Evolutionary conservation across 2,888 invertebrate genomes (phyloP).

Genomic region (Dromius quadrimaculatus): DNA sequence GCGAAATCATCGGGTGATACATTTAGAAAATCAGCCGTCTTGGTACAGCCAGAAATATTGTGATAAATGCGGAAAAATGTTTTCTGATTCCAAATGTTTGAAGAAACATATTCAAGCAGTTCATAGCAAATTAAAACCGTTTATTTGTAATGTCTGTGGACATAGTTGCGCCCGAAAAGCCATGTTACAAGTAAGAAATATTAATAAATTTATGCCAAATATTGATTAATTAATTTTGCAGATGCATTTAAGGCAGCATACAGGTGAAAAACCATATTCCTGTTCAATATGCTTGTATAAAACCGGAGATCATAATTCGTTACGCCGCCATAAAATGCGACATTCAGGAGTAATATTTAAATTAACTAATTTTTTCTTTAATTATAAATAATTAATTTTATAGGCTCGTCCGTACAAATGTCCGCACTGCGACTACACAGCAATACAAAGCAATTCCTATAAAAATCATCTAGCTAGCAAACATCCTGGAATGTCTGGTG

Average conservation of each 20-base stretch:
- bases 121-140: conserved; percentile 80
- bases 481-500: conserved; percentile 68
- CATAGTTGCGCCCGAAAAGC: conserved; percentile 79
- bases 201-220: conserved; percentile 4
- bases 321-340: conserved; percentile 75
- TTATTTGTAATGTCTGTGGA: conserved; percentile 80
- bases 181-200: conserved; percentile 70
- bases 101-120: conserved; percentile 79
- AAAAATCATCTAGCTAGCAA: conserved; percentile 73
- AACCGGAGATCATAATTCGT: conserved; percentile 82
- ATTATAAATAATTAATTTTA: conserved; percentile 23
- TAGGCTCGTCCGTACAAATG: conserved; percentile 72
- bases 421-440: conserved; percentile 75
- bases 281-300: conserved; percentile 78
- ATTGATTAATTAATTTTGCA: conserved; percentile 58
- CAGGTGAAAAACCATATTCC: conserved; percentile 81
- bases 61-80: conserved; percentile 75
- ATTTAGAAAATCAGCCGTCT: conserved; percentile 63
- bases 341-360: conserved; percentile 68
- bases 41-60: conserved; percentile 76
- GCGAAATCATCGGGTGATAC: conserved; percentile 72
- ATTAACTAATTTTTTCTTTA: neutral
- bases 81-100: conserved; percentile 76
- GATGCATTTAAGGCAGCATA: conserved; percentile 81
- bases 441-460: conserved; percentile 77